Base-by-base conservation (phyloP, 2,888 invertebrate genomes). In the Barypeithes pellucidus region DNA sequence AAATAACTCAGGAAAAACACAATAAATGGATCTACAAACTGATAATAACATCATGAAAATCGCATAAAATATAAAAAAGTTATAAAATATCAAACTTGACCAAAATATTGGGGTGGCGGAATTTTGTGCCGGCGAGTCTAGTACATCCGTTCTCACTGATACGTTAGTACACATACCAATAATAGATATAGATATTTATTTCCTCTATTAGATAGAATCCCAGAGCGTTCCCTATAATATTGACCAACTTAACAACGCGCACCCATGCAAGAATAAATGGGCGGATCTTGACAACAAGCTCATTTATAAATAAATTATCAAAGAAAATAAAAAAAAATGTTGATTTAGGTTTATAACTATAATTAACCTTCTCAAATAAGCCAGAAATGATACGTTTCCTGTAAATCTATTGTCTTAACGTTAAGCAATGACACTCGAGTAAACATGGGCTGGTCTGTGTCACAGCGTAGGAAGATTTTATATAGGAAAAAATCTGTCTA, bases 381-480 rank as follows among this genome's bases (percentile, higher is more conserved):
- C 69, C 59, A 71, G 71, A 74, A 75, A 77, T 75, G 62, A 67
- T 75, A 75, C 72, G 67, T 77, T 78, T 77, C 78, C 77, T 76
- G 77, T 76, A 69, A 65, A 73, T 69, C 72, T 67, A 78, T 78
- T 78, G 78, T 78, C 68, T 77, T 70, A 71, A 33, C 66, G 74
- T 78, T 77, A 68, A 71, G 74, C 73, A 78, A 77, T 75, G 72
- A 67, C 67, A 68, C 67, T 71, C 73, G 67, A 68, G 78, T 76
- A 77, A 79, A 80, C 78, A 80, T 78, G 76, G 78, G 79, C 52
- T 73, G 66, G 77, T 75, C 76, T 39, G 59, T 60, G 66, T 36
- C 24, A 24, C 3, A 22, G 67, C 41, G 72, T 72, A 43, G 72
- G 72, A 67, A 43, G 67, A 52, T 29, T 50, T 18, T 61, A 20